Evolutionary conservation across 37 sponge, comb jelly and placozoan genomes (phyloP), one percentile per base, ranked within the genome.

Genomic region (Beroe forskalii): DNA sequence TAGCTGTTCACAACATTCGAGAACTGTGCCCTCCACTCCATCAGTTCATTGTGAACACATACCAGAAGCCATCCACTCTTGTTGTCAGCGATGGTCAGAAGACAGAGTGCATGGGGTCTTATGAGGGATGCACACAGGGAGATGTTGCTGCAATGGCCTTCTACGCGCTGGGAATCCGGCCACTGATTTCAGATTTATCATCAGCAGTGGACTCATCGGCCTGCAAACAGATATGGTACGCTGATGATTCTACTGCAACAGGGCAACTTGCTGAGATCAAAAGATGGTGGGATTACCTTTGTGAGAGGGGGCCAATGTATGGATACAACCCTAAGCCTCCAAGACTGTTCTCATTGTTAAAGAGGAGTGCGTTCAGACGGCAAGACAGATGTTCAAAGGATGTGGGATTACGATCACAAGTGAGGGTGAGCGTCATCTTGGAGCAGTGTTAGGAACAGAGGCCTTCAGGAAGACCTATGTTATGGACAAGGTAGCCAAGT

Each of bases 161-260:
- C n/a, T n/a, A n/a, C n/a, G n/a, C n/a, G n/a, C n/a, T n/a, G n/a
- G n/a, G n/a, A n/a, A n/a, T n/a, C n/a, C n/a, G n/a, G n/a, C n/a
- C n/a, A n/a, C n/a, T n/a, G n/a, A n/a, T n/a, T n/a, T n/a, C n/a
- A n/a, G n/a, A n/a, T n/a, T n/a, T n/a, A n/a, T n/a, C n/a, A n/a
- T n/a, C n/a, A n/a, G n/a, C n/a, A n/a, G n/a, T n/a, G n/a, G n/a
- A n/a, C n/a, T n/a, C n/a, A n/a, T n/a, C n/a, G n/a, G n/a, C n/a
- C n/a, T n/a, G n/a, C n/a, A n/a, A n/a, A n/a, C 90, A 89, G 36
- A 39, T 43, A 20, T 42, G 90, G 90, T 89, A 89, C 36, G 90
- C 90, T 2, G 40, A 90, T 31, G 90, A 90, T 32, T 36, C 67
- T 12, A 38, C 67, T 23, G 90, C 90, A 24, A 8, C 33, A 19